Evolutionary conservation across 2,888 invertebrate species (phyloP).

Genomic region (Drosophila colorata): DNA sequence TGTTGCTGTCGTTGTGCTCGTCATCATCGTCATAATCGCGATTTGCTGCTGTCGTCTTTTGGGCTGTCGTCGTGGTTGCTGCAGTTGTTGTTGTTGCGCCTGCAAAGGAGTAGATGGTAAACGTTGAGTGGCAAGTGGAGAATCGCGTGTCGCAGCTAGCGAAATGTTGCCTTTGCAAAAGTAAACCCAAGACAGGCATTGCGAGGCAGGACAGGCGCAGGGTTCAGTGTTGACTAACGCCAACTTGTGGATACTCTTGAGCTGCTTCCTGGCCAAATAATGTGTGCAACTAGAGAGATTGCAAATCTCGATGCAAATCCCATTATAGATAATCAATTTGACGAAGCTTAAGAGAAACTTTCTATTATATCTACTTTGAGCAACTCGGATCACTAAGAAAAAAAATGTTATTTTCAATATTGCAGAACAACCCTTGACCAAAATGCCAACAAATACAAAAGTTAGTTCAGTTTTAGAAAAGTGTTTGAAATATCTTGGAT

Average conservation of each 20-base stretch:
- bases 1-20: slow-evolving; percentile 69
- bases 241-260: slow-evolving; percentile 1
- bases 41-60: slow-evolving; percentile 74
- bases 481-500: no score
- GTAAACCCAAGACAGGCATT: slow-evolving; percentile 56
- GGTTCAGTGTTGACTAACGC: not conserved
- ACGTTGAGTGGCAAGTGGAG: slow-evolving; percentile 61
- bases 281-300: not conserved
- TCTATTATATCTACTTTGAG: not conserved
- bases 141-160: slow-evolving; percentile 71
- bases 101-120: slow-evolving; percentile 58
- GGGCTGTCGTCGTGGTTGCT: slow-evolving; percentile 36
- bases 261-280: not conserved
- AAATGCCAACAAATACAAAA: no score
- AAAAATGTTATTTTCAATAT: no score
- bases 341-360: not conserved
- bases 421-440: no score
- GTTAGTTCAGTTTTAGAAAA: no score
- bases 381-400: no score
- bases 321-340: not conserved
- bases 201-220: no score
- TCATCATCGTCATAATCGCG: slow-evolving; percentile 81
- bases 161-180: slow-evolving; percentile 76
- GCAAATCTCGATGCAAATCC: not conserved
- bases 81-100: slow-evolving; percentile 56